Evolutionary conservation across 2,797 vertebrate genomes (phyloP), one percentile per base, ranked within the genome.

Genomic region (Otolemur crassicaudatus): DNA sequence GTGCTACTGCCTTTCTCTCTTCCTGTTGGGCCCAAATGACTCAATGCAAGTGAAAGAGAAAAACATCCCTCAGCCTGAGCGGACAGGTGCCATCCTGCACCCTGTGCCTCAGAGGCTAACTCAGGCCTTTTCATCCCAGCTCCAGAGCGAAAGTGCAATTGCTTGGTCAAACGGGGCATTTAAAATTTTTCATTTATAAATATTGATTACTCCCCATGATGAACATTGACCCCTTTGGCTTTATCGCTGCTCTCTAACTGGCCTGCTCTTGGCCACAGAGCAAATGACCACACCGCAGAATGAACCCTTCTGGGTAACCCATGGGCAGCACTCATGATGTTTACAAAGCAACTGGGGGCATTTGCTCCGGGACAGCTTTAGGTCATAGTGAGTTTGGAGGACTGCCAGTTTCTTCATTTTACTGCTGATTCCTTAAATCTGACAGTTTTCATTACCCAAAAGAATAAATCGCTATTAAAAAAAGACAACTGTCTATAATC

Each of bases 401-500:
- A 87, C 17, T 58, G 31, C 0, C 7, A 20, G 25, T 72, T 94
- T 91, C 87, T 58, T 60, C 77, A 46, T 56, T 97, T 95, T 86
- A 87, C 87, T 94, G 29, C 37, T 67, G 79, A 88, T 86, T 90
- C 46, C 80, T 97, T 94, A 86, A 94, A 86, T 85, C 58, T 61
- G n/a, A 77, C 13, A 20, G n/a, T 90, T 96, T 90, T 79, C 23
- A 31, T 40, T 29, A 29, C 37, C 37, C 49, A 37, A 77, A 96
- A 86, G 37, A 96, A 92, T 75, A 60, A 34, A n/a, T 91, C 60
- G 58, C 63, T 69, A 70, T 37, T 76, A 23, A 91, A 79, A 79
- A 87, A 60, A 61, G 31, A 75, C 3, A 61, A 63, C 12, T 83
- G 82, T 67, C n/a, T 79, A 29, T 25, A 70, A 53, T 89, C 69